Evolutionary conservation across 2,888 invertebrate species (phyloP).

Genomic region (Tetropium fuscum): DNA sequence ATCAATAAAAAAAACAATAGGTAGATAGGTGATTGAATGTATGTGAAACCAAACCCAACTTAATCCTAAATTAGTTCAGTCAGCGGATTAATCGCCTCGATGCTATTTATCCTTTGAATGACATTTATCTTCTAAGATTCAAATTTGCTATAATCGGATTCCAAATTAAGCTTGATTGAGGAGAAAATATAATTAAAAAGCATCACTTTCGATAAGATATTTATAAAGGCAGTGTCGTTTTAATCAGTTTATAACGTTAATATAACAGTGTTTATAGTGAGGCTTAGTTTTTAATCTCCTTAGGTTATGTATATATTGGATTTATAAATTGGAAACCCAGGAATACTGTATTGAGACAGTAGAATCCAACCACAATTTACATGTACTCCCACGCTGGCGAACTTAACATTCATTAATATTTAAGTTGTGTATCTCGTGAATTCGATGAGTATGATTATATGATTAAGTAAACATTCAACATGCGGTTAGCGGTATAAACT

Average conservation of each 20-base stretch:
- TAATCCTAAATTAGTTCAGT: constrained; percentile 9
- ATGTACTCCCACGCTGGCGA: not conserved
- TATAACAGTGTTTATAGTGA: constrained; percentile 1
- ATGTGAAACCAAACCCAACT: not conserved
- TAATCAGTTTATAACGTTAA: constrained; percentile 6
- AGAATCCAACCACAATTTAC: not conserved
- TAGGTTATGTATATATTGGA: constrained; percentile 5
- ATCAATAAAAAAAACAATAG: no score
- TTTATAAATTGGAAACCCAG: constrained; percentile 15
- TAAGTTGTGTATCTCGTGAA: no score
- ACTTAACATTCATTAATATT: constrained; percentile 1
- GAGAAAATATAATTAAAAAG: constrained; percentile 22
- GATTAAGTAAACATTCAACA: no score
- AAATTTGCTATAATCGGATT: constrained; percentile 20
- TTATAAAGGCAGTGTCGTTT: not conserved
- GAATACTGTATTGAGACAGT: not conserved
- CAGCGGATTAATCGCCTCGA: not conserved
- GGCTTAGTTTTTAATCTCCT: constrained; percentile 16
- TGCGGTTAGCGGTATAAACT: no score
- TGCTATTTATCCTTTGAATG: constrained; percentile 1
- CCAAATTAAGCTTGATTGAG: constrained; percentile 5
- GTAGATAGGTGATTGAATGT: no score
- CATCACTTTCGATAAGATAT: constrained; percentile 5
- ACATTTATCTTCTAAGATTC: constrained; percentile 3
- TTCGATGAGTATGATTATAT: no score